Conservation (phyloP, 2,113 vertebrate genomes). For the Mystacornis crossleyi region DNA sequence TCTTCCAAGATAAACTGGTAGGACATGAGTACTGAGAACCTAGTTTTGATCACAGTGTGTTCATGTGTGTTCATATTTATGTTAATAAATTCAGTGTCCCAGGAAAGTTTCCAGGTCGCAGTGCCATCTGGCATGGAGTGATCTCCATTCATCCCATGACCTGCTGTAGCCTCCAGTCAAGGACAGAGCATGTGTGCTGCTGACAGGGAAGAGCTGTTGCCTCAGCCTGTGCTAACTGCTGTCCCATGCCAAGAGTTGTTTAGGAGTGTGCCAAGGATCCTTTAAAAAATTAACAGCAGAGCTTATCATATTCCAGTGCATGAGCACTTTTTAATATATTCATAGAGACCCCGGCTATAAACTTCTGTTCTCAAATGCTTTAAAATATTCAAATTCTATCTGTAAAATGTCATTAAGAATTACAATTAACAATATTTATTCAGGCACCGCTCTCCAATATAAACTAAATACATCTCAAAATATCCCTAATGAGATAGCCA, state of each 20-base stretch:
- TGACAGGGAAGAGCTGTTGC: neutral
- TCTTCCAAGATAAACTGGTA: neutral
- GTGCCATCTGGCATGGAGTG: neutral
- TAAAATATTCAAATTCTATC: neutral
- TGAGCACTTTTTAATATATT: neutral
- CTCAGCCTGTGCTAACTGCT: accelerated
- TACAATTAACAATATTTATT: neutral
- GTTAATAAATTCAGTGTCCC: neutral
- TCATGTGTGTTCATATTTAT: neutral
- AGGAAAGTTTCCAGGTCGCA: neutral
- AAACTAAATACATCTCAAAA: neutral
- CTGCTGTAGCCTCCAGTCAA: neutral
- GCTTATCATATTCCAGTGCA: neutral
- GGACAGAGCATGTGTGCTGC: accelerated
- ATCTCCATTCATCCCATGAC: neutral
- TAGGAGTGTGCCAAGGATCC: neutral
- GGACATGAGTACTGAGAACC: neutral
- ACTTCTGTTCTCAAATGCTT: neutral
- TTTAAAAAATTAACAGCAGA: neutral
- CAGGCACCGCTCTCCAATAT: neutral
- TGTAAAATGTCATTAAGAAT: neutral
- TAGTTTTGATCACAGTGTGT: neutral
- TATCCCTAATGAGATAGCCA: neutral
- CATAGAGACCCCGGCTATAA: neutral
- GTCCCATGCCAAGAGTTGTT: neutral